Evolutionary conservation across 2,888 invertebrate species (phyloP), one percentile per base, ranked within the genome.

Genomic region (Amblyjoppa fuscipennis): DNA sequence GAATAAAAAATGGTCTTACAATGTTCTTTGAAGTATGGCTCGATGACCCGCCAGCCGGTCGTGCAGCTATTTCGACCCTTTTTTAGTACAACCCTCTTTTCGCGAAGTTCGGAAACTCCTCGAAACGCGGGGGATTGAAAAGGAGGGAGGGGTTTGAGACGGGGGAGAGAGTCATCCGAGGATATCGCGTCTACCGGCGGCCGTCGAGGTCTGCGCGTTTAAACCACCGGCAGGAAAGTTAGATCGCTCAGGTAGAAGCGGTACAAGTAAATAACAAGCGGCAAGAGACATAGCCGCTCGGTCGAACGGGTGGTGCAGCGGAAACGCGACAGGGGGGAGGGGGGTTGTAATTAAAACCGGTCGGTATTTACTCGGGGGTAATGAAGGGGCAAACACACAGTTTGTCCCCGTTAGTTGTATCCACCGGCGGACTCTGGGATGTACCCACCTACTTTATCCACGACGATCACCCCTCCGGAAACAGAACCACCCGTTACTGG

Each of bases 361-460:
- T 91, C 91, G 91, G 90, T 93, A 92, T 93, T 93, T 93, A 93
- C 93, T 89, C 90, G 91, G 88, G 90, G 92, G 92, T 93, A 93
- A 93, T 93, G 93, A 93, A 93, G 93, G 92, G 91, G 91, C 92
- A 92, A 93, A 93, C 92, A 90, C 91, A 91, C 93, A 91, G 92
- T 93, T 93, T 93, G 93, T 93, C 93, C 92, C 92, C 91, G 91
- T 92, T 92, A 90, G 90, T 89, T 88, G 91, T 90, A 92, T 89
- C 91, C 88, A 89, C 86, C 88, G 83, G 88, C 88, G 81, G 69
- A 81, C 87, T 87, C 84, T 82, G 87, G 84, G 83, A 78, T 78
- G 70, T 84, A 83, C 86, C 86, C 79, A 81, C 86, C 87, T 85
- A 85, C 83, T 87, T 88, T 87, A 88, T 88, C 87, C 85, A 82